Percentiles rank a stretch among this genome's conserved stretches.
These are phyloP conservation scores for Muntiacus reevesi DNA, from an alignment of 2,113 vertebrate genomes.

Conservation along the genomic window DNA sequence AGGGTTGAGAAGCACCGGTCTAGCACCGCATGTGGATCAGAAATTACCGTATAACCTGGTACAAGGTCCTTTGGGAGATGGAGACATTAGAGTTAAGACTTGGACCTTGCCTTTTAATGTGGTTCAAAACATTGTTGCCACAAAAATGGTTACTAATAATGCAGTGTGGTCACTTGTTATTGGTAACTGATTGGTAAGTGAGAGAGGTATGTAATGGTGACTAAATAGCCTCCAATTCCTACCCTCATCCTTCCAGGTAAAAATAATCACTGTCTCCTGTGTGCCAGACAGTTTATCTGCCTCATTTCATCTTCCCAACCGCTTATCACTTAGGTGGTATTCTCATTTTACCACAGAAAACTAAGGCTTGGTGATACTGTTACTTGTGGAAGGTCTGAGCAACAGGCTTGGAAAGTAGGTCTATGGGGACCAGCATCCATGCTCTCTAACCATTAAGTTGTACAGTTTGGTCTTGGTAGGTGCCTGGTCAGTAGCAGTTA, in stretches of 20 bases:
- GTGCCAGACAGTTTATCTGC: neutral
- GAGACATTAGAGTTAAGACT: neutral
- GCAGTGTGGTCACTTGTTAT: neutral
- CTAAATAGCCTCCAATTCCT: neutral
- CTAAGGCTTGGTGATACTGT: neutral
- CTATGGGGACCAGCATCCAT: neutral
- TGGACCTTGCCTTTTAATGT: neutral
- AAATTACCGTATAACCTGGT: neutral
- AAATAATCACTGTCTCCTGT: neutral
- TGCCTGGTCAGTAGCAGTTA: neutral
- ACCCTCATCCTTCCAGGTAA: neutral
- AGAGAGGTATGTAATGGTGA: neutral
- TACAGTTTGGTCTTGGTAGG: neutral
- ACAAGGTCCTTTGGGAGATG: neutral
- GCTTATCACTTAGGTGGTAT: neutral
- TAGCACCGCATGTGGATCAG: neutral
- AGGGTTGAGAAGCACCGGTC: neutral
- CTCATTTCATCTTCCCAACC: neutral
- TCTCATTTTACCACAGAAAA: neutral
- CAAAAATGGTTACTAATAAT: neutral
- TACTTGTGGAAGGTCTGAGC: neutral
- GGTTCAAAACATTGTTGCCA: neutral
- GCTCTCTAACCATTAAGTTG: neutral
- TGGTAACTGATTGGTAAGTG: neutral
- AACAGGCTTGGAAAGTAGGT: neutral